Evolutionary conservation across 2,888 invertebrate genomes (phyloP).

Genomic region (Oscheius onirici): DNA sequence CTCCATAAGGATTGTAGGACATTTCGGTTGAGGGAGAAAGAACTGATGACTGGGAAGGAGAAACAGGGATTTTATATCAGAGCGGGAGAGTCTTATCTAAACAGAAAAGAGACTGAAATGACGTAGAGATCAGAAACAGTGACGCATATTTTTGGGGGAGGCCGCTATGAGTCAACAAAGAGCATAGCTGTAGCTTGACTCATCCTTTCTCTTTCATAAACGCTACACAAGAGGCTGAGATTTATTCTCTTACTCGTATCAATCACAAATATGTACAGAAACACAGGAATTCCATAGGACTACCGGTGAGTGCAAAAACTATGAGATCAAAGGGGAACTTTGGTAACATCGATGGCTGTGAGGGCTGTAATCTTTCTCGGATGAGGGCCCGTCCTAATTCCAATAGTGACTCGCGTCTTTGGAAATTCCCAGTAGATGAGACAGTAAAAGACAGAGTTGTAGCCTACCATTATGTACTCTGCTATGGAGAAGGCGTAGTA

Average conservation of each 20-base stretch:
- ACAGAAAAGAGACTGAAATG: too few relatives aligned
- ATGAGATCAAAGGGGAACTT: conserved; percentile 26
- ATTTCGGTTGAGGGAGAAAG: too few relatives aligned
- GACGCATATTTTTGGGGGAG: too few relatives aligned
- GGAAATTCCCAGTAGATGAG: conserved; percentile 63
- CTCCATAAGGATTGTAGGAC: conserved; percentile 9
- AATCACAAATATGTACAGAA: conserved; percentile 12
- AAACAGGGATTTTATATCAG: too few relatives aligned
- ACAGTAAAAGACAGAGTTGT: conserved; percentile 65
- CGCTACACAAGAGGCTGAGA: too few relatives aligned
- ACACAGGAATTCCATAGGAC: not conserved
- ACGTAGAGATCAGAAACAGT: too few relatives aligned
- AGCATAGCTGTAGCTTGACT: too few relatives aligned
- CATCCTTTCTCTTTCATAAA: too few relatives aligned
- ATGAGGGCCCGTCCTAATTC: conserved; percentile 37
- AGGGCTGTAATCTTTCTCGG: conserved; percentile 25
- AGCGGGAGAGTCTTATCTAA: too few relatives aligned
- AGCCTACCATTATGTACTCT: conserved; percentile 66
- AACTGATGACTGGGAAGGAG: too few relatives aligned
- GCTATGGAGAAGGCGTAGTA: conserved; percentile 66
- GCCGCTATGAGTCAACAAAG: too few relatives aligned
- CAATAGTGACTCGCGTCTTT: conserved; percentile 49
- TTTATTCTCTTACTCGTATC: too few relatives aligned
- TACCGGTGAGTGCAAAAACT: not conserved
- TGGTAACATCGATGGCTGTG: conserved; percentile 20